A percentile compares a stretch with the other conserved stretches of the same genome.
These are phyloP conservation scores for Uromys caudimaculatus DNA, from an alignment of 2,797 vertebrate genomes.

Conservation along the genomic window DNA sequence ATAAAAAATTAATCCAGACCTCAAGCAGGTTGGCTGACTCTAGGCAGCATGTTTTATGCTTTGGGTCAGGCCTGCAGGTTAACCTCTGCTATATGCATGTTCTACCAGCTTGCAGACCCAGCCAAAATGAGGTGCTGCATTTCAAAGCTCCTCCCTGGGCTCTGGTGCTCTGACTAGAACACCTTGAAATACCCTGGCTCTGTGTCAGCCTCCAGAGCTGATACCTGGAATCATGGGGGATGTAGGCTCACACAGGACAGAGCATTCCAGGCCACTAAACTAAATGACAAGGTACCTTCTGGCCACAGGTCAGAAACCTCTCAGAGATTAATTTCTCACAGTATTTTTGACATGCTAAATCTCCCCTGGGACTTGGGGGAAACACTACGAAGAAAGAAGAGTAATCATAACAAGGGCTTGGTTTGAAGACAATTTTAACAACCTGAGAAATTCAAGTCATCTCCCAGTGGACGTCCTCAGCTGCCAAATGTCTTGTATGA, in stretches of 20 bases:
- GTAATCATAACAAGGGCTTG: background rate
- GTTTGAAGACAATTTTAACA: too few relatives aligned
- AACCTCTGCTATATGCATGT: conserved; percentile 61
- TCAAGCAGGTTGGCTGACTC: conserved; percentile 74
- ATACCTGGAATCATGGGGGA: rapidly evolving
- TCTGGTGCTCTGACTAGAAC: background rate
- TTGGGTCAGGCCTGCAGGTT: conserved; percentile 67
- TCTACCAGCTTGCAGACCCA: conserved; percentile 19
- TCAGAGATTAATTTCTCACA: background rate
- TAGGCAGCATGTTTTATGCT: conserved; percentile 77
- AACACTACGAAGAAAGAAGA: background rate
- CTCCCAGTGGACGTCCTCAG: background rate
- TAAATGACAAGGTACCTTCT: background rate
- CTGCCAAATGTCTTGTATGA: background rate
- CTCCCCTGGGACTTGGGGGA: background rate
- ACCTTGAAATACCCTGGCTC: background rate
- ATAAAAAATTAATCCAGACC: conserved; percentile 82
- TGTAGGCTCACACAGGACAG: background rate
- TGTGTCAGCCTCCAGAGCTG: rapidly evolving
- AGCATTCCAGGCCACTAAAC: background rate
- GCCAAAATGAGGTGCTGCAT: conserved; percentile 48
- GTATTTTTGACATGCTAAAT: background rate
- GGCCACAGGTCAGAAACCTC: background rate
- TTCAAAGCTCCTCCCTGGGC: too few relatives aligned
- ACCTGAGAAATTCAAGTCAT: too few relatives aligned